Percentiles rank a stretch among this genome's conserved stretches.
These are phyloP conservation scores for Andinoacara biseriatus DNA, from an alignment of 2,113 vertebrate genomes.

Conservation along the genomic window DNA sequence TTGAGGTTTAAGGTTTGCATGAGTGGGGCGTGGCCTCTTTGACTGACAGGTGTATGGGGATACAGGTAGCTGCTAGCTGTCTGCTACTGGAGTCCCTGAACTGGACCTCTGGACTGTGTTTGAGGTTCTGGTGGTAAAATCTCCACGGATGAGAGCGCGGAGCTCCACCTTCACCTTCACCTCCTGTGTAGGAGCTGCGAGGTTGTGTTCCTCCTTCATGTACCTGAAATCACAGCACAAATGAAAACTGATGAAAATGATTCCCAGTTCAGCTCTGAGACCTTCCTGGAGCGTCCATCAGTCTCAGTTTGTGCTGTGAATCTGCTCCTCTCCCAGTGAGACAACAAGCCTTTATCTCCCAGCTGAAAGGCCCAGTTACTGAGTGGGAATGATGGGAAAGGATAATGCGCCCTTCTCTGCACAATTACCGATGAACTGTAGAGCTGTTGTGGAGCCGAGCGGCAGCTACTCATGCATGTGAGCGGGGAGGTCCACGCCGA, in stretches of 20 bases:
- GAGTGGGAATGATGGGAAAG: slow-evolving; percentile 33
- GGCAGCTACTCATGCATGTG: slow-evolving; percentile 41
- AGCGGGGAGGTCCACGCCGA: slow-evolving; percentile 1
- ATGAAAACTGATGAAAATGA: not conserved
- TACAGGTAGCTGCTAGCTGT: too few relatives aligned
- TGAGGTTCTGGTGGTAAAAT: too few relatives aligned
- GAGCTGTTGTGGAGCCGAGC: slow-evolving; percentile 33
- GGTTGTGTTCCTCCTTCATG: not conserved
- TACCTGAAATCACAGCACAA: not conserved
- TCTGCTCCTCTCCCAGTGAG: not conserved
- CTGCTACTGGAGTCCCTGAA: too few relatives aligned
- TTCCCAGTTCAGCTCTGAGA: not conserved
- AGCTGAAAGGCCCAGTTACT: slow-evolving; percentile 46
- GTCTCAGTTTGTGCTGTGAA: not conserved
- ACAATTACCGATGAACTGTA: slow-evolving; percentile 46
- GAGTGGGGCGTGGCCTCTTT: too few relatives aligned
- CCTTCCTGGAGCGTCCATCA: slow-evolving; percentile 1
- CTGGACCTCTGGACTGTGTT: too few relatives aligned
- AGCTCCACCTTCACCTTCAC: too few relatives aligned
- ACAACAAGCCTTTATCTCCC: slow-evolving; percentile 47
- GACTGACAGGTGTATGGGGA: not conserved
- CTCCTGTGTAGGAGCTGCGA: too few relatives aligned
- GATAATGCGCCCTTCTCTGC: slow-evolving; percentile 45
- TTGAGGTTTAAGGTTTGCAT: not conserved
- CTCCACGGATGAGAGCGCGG: too few relatives aligned